Conservation (phyloP, 1,140 invertebrate genomes). For the Neodiprion pinetum region DNA sequence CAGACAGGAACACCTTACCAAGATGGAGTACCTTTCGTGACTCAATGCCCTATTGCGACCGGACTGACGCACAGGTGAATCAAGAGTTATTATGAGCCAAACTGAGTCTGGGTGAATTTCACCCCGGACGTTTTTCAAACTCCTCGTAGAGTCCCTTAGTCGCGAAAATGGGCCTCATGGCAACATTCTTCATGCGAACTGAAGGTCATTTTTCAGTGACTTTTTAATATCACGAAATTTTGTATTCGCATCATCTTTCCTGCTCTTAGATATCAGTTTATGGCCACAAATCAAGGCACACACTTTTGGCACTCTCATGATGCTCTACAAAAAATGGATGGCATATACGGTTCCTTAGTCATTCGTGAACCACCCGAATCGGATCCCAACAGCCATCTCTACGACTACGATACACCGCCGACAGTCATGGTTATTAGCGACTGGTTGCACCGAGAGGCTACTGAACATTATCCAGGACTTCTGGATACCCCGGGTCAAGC, state of each 20-base stretch:
- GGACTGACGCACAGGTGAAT: constrained; percentile 79
- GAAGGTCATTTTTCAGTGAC: background rate
- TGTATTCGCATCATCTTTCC: too few species aligned
- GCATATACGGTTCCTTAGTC: constrained; percentile 32
- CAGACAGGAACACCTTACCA: constrained; percentile 85
- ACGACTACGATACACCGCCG: constrained; percentile 54
- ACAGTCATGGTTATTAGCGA: constrained; percentile 79
- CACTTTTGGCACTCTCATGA: constrained; percentile 64
- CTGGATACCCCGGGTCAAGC: constrained; percentile 80
- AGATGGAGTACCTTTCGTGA: constrained; percentile 90
- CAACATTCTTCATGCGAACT: too few species aligned
- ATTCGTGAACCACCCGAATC: constrained; percentile 24
- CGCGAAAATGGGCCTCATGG: too few species aligned
- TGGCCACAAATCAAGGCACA: constrained; percentile 51
- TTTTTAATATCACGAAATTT: too few species aligned
- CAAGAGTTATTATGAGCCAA: too few species aligned
- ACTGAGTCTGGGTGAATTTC: too few species aligned
- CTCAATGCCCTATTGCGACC: constrained; percentile 88
- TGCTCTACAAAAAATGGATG: constrained; percentile 40
- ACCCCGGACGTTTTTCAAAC: too few species aligned
- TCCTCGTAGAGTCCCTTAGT: too few species aligned
- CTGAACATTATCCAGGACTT: constrained; percentile 75
- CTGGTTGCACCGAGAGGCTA: constrained; percentile 76
- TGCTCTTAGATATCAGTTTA: constrained; percentile 49
- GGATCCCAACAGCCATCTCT: constrained; percentile 36